These are phyloP conservation scores for Mamestra brassicae DNA, from an alignment of 2,888 invertebrate genomes.

Conservation along the genomic window DNA sequence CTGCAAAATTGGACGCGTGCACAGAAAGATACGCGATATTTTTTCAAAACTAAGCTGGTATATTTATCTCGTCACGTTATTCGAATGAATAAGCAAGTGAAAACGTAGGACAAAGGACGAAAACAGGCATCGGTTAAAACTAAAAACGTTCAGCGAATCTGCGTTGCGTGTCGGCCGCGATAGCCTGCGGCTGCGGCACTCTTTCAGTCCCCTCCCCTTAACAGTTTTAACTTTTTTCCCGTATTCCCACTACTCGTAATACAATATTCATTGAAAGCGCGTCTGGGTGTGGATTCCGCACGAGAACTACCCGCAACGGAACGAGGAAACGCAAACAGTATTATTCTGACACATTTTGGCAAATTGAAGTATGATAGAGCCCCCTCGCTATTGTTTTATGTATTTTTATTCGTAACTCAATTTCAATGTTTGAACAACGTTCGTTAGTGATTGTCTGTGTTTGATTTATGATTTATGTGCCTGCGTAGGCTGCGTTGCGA, in stretches of 20 bases:
- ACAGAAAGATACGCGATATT: constrained; percentile 60
- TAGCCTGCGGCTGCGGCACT: constrained; percentile 67
- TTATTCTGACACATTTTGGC: constrained; percentile 83
- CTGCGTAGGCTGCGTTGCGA: constrained; percentile 78
- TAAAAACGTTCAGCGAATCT: constrained; percentile 72
- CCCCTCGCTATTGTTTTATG: constrained; percentile 79
- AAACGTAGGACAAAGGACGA: constrained; percentile 75
- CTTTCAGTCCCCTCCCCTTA: constrained; percentile 67
- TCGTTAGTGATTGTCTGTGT: constrained; percentile 87
- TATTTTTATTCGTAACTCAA: constrained; percentile 85
- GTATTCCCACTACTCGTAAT: constrained; percentile 74
- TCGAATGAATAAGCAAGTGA: constrained; percentile 74
- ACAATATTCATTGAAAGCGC: constrained; percentile 80
- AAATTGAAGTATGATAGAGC: constrained; percentile 84
- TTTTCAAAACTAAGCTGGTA: constrained; percentile 65
- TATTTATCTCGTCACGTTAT: constrained; percentile 77
- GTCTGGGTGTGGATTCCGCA: constrained; percentile 74
- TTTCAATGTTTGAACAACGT: constrained; percentile 84
- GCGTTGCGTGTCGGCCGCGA: constrained; percentile 68
- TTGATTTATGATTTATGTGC: constrained; percentile 85
- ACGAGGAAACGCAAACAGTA: constrained; percentile 75
- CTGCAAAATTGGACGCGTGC: constrained; percentile 55
- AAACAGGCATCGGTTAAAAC: constrained; percentile 72
- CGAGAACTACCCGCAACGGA: constrained; percentile 63
- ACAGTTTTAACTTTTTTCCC: constrained; percentile 74